These are phyloP conservation scores for Cydia splendana DNA, from an alignment of 1,140 invertebrate genomes.

Conservation along the genomic window DNA sequence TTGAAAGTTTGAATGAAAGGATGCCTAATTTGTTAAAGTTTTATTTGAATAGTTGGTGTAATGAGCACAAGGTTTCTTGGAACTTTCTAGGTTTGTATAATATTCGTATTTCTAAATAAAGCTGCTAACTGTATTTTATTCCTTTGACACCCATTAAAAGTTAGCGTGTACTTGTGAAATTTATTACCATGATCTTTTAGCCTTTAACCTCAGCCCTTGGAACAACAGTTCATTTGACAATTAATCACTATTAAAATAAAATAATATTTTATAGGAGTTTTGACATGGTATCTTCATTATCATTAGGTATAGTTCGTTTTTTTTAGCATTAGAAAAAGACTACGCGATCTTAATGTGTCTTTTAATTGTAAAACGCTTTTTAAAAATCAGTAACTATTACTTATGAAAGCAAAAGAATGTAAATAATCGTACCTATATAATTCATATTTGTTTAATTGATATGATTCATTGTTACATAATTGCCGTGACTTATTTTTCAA, in stretches of 20 bases:
- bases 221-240: neutral
- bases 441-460: too few species aligned
- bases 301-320: too few species aligned
- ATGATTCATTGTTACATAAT: too few species aligned
- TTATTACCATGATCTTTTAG: constrained; percentile 6
- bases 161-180: neutral
- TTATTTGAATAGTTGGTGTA: constrained; percentile 5
- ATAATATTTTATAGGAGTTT: neutral
- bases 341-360: too few species aligned
- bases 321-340: too few species aligned
- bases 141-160: constrained; percentile 4
- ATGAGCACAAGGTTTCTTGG: neutral
- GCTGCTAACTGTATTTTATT: neutral
- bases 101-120: neutral
- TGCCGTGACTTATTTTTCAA: too few species aligned
- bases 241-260: neutral
- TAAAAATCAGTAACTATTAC: too few species aligned
- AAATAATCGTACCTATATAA: too few species aligned
- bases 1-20: constrained; percentile 12
- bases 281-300: neutral
- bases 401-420: too few species aligned
- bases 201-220: neutral
- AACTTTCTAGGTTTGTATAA: neutral
- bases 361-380: too few species aligned
- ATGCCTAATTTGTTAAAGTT: neutral